Evolutionary conservation across 2,888 invertebrate genomes (phyloP).

Genomic region (Tinea pellionella): DNA sequence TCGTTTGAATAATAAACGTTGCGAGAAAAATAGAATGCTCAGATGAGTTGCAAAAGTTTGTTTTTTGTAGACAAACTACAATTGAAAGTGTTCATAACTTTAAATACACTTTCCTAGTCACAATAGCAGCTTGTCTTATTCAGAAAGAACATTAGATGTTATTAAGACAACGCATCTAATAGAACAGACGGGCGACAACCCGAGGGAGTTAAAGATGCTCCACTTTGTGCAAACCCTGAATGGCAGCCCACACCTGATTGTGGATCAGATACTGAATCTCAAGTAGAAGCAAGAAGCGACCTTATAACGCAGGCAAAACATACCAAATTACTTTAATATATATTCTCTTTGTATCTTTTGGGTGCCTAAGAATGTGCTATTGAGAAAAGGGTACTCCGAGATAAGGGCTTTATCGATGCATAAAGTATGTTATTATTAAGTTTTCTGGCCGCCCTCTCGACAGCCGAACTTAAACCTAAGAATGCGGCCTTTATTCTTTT

Average conservation of each 20-base stretch:
- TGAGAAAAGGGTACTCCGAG: constrained; percentile 53
- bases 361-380: constrained; percentile 44
- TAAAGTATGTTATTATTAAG: constrained; percentile 61
- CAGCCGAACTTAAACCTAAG: constrained; percentile 27
- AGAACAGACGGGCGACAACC: constrained; percentile 2
- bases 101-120: too few relatives aligned
- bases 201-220: constrained; percentile 30
- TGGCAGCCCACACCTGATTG: constrained; percentile 44
- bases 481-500: constrained; percentile 35
- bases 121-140: too few relatives aligned
- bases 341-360: constrained; percentile 37
- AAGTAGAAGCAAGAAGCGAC: constrained; percentile 28
- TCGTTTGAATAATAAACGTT: constrained; percentile 37
- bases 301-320: constrained; percentile 30
- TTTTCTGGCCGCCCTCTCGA: constrained; percentile 35
- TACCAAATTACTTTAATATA: constrained; percentile 16
- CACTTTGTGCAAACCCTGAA: constrained; percentile 52
- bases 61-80: neutral
- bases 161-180: constrained; percentile 35
- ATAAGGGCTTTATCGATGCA: constrained; percentile 60
- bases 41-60: constrained; percentile 16
- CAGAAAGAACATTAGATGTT: constrained; percentile 25
- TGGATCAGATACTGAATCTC: constrained; percentile 41
- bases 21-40: constrained; percentile 20
- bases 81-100: neutral